Evolutionary conservation across 2,888 invertebrate species (phyloP), one percentile per base, ranked within the genome.

Genomic region (Hirudinaria manillensis): DNA sequence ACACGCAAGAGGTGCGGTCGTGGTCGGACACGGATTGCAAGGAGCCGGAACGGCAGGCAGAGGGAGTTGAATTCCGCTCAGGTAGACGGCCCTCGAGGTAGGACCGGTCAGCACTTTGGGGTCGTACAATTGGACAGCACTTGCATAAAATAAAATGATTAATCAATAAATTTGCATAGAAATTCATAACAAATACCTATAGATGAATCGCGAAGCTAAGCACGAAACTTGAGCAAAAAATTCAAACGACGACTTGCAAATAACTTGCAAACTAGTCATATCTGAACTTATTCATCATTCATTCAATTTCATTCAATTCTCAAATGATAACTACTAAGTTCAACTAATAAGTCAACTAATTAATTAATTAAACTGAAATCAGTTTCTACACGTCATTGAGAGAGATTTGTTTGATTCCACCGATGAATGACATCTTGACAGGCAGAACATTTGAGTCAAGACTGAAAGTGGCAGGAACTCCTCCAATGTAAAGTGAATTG

Each of bases 401-500:
- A 32, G 55, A 53, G 19, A 73, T 56, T 27, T 34, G n/a, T 13
- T 65, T 32, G 19, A 73, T 27, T 21, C 79, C 80, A 10, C 79
- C 80, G 0, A 77, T 38, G 27, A 79, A 75, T 3, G 76, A 72
- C 4, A 34, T 27, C 19, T 24, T 13, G 24, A 78, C 77, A 0
- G 79, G 79, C 19, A 79, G n/a, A 45, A 72, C 34, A 53, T 73
- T 67, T 27, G 56, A 24, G 51, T 72, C 71, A 16, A 80, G 29
- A 4, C 76, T 36, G 68, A 77, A 66, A 21, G 67, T 16, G 29
- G 76, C 16, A 2, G 80, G 78, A 6, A 79, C 78, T 19, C 79
- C 79, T 1, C 79, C 79, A 7, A 80, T 45, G 70, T 79, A 79
- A 36, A 80, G 16, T 32, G 45, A 53, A 56, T 75, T 78, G 29